These are phyloP conservation scores for Drosophila sp. DNA, from an alignment of 1,140 invertebrate genomes.

Conservation along the genomic window DNA sequence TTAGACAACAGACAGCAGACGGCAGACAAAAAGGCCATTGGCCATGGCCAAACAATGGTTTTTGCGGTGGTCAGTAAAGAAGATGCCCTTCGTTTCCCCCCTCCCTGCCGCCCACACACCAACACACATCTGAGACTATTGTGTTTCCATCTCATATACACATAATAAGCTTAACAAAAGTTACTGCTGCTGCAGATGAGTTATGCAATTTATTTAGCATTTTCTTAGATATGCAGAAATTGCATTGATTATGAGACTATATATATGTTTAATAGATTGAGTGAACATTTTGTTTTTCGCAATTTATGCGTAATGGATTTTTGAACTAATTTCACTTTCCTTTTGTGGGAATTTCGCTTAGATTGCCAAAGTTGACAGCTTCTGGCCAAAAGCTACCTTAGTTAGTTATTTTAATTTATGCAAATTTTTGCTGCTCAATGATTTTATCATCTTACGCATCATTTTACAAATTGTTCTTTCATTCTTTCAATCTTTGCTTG, in stretches of 20 bases:
- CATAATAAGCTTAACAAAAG: conserved; percentile 74
- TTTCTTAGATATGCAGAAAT: conserved; percentile 54
- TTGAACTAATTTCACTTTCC: conserved; percentile 27
- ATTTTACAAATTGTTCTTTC: conserved; percentile 68
- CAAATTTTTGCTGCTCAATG: conserved; percentile 47
- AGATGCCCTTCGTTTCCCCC: conserved; percentile 15
- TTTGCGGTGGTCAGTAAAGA: conserved; percentile 7
- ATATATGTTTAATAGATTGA: background rate
- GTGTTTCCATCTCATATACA: background rate
- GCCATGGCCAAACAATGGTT: conserved; percentile 11
- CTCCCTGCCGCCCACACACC: background rate
- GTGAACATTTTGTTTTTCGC: conserved; percentile 40
- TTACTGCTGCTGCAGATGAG: conserved; percentile 42
- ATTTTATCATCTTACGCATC: conserved; percentile 72
- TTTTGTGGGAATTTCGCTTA: conserved; percentile 1
- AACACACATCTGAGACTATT: background rate
- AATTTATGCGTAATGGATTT: conserved; percentile 37
- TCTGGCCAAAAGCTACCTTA: background rate
- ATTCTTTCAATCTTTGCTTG: background rate
- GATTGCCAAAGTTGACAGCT: conserved; percentile 12
- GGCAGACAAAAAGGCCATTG: conserved; percentile 47
- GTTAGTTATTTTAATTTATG: conserved; percentile 64
- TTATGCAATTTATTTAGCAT: conserved; percentile 73
- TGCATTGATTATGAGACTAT: conserved; percentile 70
- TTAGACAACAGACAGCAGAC: conserved; percentile 44